These are phyloP conservation scores for Anthophora plumipes DNA, from an alignment of 2,888 invertebrate species.

Conservation along the genomic window DNA sequence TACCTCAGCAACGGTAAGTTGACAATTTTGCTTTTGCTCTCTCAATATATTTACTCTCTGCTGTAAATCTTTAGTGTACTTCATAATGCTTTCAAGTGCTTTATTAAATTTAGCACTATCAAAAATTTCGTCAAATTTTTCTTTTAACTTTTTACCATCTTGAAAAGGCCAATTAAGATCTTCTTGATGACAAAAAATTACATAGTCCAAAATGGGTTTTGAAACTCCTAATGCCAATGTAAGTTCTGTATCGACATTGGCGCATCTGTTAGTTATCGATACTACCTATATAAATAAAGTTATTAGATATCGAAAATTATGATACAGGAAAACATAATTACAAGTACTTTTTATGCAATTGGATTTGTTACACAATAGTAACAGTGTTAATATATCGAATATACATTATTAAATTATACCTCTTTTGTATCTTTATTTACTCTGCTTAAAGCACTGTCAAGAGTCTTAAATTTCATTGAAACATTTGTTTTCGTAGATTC, in stretches of 20 bases:
- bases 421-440: constrained; percentile 72
- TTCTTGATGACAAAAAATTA: constrained; percentile 99
- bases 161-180: constrained; percentile 98
- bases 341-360: neutral
- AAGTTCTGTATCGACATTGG: constrained; percentile 91
- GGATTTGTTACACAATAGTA: neutral
- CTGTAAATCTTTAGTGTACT: constrained; percentile 86
- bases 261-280: constrained; percentile 89
- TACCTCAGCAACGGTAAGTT: constrained; percentile 87
- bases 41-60: constrained; percentile 51
- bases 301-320: neutral
- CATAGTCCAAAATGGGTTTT: constrained; percentile 96
- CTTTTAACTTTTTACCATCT: constrained; percentile 96
- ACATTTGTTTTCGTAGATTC: constrained; percentile 87
- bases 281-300: constrained; percentile 40
- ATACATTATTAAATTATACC: constrained; percentile 54
- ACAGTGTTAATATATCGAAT: neutral
- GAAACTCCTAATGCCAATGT: constrained; percentile 92
- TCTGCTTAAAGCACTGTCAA: constrained; percentile 88
- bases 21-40: constrained; percentile 84
- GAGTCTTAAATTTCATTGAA: constrained; percentile 87
- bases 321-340: neutral
- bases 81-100: constrained; percentile 91
- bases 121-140: constrained; percentile 99
- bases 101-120: constrained; percentile 97